These are phyloP conservation scores for Nomia melanderi DNA, from an alignment of 1,140 invertebrate species.

Conservation along the genomic window DNA sequence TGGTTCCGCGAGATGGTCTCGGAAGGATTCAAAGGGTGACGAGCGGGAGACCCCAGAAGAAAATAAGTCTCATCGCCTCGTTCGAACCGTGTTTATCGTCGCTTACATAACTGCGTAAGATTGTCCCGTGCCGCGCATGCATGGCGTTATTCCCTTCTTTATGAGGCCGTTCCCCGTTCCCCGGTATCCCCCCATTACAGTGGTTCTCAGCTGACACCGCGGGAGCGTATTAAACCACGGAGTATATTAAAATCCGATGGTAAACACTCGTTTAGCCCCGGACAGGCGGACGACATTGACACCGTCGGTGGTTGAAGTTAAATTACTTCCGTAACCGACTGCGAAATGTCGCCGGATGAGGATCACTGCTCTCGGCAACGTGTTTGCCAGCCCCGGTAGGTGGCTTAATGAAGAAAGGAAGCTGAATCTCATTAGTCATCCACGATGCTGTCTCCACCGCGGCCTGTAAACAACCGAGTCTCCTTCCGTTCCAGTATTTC, in stretches of 20 bases:
- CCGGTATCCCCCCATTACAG: not conserved
- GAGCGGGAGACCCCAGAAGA: not conserved
- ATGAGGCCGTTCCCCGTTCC: constrained; percentile 14
- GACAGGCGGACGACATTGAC: constrained; percentile 20
- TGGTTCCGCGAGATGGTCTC: not conserved
- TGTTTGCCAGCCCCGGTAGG: constrained; percentile 39
- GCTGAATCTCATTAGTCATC: constrained; percentile 62
- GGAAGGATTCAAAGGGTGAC: not conserved
- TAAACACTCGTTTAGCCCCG: constrained; percentile 18
- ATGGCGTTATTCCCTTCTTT: constrained; percentile 24
- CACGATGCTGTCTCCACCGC: constrained; percentile 34
- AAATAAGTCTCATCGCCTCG: constrained; percentile 18
- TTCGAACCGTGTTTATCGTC: constrained; percentile 54
- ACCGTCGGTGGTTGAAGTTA: constrained; percentile 22
- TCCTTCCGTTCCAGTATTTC: constrained; percentile 16
- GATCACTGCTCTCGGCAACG: constrained; percentile 24
- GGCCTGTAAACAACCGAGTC: constrained; percentile 36
- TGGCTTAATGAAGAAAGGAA: constrained; percentile 62
- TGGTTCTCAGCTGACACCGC: constrained; percentile 2
- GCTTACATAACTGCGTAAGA: constrained; percentile 54
- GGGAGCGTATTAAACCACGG: constrained; percentile 15
- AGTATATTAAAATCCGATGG: constrained; percentile 41
- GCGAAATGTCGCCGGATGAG: constrained; percentile 36
- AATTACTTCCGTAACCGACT: constrained; percentile 32
- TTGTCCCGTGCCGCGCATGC: constrained; percentile 38